Conservation (phyloP, 2,888 invertebrate genomes). For the Myopa testacea region DNA sequence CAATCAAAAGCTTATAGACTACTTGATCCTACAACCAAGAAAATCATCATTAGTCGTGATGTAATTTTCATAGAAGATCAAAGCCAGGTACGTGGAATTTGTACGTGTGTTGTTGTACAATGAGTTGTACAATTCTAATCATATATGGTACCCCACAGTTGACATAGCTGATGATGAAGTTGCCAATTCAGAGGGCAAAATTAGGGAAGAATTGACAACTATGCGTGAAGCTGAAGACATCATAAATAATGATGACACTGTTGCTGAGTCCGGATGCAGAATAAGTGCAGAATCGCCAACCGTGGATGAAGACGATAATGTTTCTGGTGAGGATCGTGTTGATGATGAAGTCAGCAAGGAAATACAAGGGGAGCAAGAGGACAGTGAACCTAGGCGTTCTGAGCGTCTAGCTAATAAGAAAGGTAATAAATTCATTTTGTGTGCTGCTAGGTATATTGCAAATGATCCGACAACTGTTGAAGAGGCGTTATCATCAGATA, state of each 20-base stretch:
- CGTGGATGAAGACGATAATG: too few relatives aligned
- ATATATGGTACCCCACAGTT: background rate
- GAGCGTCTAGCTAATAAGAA: too few relatives aligned
- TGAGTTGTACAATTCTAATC: background rate
- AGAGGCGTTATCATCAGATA: constrained; percentile 29
- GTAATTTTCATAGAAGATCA: constrained; percentile 13
- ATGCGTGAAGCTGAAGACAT: background rate
- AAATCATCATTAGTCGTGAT: background rate
- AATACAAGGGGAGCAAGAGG: too few relatives aligned
- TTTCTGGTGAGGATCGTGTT: background rate
- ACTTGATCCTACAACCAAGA: constrained; percentile 5
- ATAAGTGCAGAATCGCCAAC: too few relatives aligned
- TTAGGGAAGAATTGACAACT: background rate
- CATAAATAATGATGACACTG: too few relatives aligned
- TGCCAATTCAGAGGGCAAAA: background rate
- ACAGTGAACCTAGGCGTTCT: too few relatives aligned
- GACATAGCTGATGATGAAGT: background rate
- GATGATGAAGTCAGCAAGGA: constrained; percentile 20
- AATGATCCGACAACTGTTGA: constrained; percentile 31
- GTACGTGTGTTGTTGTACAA: background rate
- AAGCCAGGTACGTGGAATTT: constrained; percentile 1
- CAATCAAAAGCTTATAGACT: background rate
- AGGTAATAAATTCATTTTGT: background rate
- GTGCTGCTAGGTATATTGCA: background rate
- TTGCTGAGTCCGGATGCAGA: too few relatives aligned